A percentile compares a stretch with the other conserved stretches of the same genome.
phyloP scores from a whole-genome alignment of 2,113 vertebrate genomes.

The Narcine bancroftii region DNA sequence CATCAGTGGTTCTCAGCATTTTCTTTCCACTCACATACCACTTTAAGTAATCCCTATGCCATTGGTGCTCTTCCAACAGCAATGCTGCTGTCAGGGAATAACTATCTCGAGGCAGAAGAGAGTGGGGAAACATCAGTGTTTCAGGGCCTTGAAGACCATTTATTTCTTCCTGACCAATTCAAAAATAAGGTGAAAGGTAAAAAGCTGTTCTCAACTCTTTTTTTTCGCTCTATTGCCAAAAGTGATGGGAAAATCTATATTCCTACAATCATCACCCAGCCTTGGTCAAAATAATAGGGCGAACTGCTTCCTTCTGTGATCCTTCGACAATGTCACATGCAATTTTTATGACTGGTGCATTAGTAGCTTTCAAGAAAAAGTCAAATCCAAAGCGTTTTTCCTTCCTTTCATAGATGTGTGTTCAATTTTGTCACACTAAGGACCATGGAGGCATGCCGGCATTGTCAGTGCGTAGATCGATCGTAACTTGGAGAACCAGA shows the following conservation, averaged over 20 bases:
- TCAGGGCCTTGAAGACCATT: background rate
- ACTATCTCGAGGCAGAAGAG: background rate
- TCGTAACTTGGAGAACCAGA: background rate
- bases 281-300: background rate
- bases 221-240: background rate
- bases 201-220: background rate
- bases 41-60: too few species aligned
- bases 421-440: background rate
- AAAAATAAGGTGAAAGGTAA: background rate
- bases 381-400: background rate
- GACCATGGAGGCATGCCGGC: background rate
- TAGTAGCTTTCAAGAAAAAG: conserved; percentile 8
- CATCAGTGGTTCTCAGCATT: too few species aligned
- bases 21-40: too few species aligned
- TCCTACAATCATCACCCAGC: background rate
- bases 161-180: background rate
- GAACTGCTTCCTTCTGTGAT: background rate
- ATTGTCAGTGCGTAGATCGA: background rate
- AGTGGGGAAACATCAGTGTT: background rate
- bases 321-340: background rate
- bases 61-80: too few species aligned
- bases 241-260: background rate
- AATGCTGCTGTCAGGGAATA: background rate
- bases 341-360: conserved; percentile 15
- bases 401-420: background rate